Evolutionary conservation across 2,888 invertebrate genomes (phyloP).

Genomic region (Aleiodes alternator): DNA sequence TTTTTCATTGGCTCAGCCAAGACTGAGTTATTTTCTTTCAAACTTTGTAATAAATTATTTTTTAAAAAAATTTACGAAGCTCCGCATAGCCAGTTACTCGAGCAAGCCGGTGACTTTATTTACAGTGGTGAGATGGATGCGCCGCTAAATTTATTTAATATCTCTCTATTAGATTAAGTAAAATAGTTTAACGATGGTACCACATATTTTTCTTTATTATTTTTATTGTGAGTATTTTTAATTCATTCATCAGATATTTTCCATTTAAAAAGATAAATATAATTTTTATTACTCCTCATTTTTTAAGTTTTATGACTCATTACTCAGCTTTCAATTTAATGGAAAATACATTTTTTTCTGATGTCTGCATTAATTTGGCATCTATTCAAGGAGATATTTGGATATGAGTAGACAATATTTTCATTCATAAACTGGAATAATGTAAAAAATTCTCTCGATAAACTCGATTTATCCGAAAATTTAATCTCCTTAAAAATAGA

Average conservation of each 20-base stretch:
- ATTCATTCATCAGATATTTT: neutral
- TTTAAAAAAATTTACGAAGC: constrained; percentile 30
- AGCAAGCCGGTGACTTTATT: constrained; percentile 57
- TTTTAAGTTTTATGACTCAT: neutral
- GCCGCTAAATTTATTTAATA: constrained; percentile 47
- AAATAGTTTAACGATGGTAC: constrained; percentile 28
- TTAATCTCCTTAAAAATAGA: constrained; percentile 4
- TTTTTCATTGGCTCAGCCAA: constrained; percentile 4
- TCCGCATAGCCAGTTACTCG: constrained; percentile 52
- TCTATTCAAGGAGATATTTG: neutral
- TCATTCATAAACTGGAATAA: no score
- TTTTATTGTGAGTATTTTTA: constrained; percentile 6
- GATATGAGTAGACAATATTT: neutral
- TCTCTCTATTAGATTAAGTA: constrained; percentile 30
- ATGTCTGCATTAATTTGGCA: neutral
- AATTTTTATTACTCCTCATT: neutral
- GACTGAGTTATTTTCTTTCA: constrained; percentile 1
- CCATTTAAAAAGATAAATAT: neutral
- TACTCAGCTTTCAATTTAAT: neutral
- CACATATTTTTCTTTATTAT: constrained; percentile 30
- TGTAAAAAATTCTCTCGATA: no score
- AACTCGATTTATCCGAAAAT: no score
- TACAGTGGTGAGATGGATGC: constrained; percentile 53
- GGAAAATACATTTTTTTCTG: neutral
- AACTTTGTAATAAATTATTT: neutral